Conservation (phyloP, 1,140 invertebrate species). For the Adoxophyes honmai region DNA sequence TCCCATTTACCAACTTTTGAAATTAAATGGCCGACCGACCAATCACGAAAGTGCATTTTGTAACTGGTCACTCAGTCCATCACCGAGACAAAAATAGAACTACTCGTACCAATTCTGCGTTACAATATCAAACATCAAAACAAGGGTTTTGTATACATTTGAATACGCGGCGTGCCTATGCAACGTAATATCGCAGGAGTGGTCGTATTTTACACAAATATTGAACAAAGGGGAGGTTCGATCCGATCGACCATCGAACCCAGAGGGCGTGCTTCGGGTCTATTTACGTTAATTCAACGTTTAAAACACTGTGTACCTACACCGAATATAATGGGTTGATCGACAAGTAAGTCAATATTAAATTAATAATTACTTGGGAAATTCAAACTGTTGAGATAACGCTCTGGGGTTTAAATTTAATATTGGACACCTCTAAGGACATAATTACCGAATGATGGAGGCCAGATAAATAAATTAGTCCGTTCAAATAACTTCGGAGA, state of each 20-base stretch:
- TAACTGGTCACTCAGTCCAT: no score
- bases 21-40: no score
- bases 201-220: constrained; percentile 14
- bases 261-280: background rate
- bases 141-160: background rate
- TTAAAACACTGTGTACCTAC: background rate
- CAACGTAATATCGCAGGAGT: constrained; percentile 3
- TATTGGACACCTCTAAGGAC: background rate
- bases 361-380: constrained; percentile 2
- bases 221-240: constrained; percentile 6
- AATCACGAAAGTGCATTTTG: no score
- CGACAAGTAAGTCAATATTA: constrained; percentile 3
- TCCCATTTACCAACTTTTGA: no score
- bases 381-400: constrained; percentile 7
- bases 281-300: constrained; percentile 8
- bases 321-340: background rate
- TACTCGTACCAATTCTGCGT: background rate
- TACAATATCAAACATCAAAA: background rate
- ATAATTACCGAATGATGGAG: background rate
- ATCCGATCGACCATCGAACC: background rate
- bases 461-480: no score
- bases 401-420: background rate
- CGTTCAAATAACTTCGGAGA: no score
- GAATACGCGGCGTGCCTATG: constrained; percentile 5
- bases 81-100: no score